Evolutionary conservation across 2,888 invertebrate genomes (phyloP).

Genomic region (Xestia rhomboidea): DNA sequence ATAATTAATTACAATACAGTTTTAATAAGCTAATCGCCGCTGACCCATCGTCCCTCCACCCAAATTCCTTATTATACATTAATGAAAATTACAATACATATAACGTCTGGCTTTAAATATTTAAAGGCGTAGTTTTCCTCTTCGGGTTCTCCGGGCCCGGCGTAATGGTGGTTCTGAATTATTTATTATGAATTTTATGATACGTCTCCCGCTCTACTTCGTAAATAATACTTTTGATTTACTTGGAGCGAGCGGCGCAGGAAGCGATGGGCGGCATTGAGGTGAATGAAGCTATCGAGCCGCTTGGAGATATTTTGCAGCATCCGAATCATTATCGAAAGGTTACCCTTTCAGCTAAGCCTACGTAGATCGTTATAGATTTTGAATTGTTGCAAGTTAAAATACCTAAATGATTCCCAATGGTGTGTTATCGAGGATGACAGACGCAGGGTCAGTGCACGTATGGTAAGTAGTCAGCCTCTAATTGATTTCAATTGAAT

Average conservation of each 20-base stretch:
- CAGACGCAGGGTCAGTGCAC: conserved; percentile 32
- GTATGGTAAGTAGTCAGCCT: conserved; percentile 15
- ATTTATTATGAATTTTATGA: conserved; percentile 88
- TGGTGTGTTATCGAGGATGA: conserved; percentile 7
- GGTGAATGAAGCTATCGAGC: conserved; percentile 31
- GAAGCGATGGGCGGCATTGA: conserved; percentile 56
- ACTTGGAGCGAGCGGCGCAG: conserved; percentile 59
- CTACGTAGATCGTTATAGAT: neutral
- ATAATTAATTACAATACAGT: conserved; percentile 55
- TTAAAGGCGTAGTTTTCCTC: conserved; percentile 86
- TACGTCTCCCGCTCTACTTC: conserved; percentile 80
- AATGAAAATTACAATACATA: conserved; percentile 90
- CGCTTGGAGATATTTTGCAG: conserved; percentile 5
- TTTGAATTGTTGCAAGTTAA: neutral
- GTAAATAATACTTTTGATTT: conserved; percentile 86
- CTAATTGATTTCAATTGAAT: conserved; percentile 51
- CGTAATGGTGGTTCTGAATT: conserved; percentile 87
- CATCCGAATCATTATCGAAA: neutral
- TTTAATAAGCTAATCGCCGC: conserved; percentile 66
- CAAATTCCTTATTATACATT: conserved; percentile 86
- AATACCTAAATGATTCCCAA: neutral
- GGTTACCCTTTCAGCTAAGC: neutral
- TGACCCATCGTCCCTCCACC: conserved; percentile 73
- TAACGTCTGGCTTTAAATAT: conserved; percentile 88
- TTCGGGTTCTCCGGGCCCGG: conserved; percentile 74